Evolutionary conservation across 2,113 vertebrate species (phyloP), one percentile per base, ranked within the genome.

Genomic region (Bungarus multicinctus): DNA sequence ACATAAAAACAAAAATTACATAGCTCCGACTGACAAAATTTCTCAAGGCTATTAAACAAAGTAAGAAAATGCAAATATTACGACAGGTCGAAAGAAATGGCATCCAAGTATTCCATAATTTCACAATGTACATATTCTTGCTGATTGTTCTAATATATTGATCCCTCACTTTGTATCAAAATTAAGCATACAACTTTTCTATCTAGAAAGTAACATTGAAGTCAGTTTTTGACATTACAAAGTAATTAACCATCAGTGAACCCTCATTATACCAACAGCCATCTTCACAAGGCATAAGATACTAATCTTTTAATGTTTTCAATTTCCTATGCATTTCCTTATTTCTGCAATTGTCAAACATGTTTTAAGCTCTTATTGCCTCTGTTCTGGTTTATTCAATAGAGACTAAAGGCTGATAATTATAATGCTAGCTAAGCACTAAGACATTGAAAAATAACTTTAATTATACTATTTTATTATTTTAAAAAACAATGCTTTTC

Each of bases 1-100:
- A 91, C 18, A 94, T 4, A 93, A 95, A 54, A 94, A 1, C 3
- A 95, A 93, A 22, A 91, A 90, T 89, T 50, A 39, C 52, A 94
- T 94, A 85, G 34, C 92, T 94, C 5, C 6, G 47, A 12, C 8
- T 39, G 22, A 43, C 18, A 54, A 87, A 69, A 39, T 9, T 11
- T 43, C 39, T 60, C 30, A 14, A 57, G 18, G 6, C 58, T 87
- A 64, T 58, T 22, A 87, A 23, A 39, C 34, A 5, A 16, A 50
- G 43, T 14, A 87, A 87, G 47, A 87, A 50, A 87, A 87, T 87
- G 85, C 11, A 52, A 87, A 16, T 87, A 27, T 39, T 81, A 87
- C 52, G 85, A 87, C 4, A 87, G 34, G 5, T 57, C 6, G 87
- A n/a, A 89, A 81, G 39, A 81, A 50, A 14, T 53, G 14, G 27